These are phyloP conservation scores for Parotia lawesii DNA, from an alignment of 2,113 vertebrate species.

Conservation along the genomic window DNA sequence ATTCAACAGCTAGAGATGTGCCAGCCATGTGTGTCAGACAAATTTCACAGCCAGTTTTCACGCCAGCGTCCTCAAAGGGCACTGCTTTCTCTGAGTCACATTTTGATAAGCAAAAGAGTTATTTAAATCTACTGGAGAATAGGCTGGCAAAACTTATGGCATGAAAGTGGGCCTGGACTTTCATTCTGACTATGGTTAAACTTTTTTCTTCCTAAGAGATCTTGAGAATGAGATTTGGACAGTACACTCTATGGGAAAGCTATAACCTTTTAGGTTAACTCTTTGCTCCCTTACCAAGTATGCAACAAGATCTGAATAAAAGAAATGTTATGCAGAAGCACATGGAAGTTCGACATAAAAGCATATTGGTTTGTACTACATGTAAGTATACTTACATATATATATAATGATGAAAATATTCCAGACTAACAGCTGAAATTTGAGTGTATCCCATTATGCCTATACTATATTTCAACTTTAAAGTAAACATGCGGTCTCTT, in stretches of 20 bases:
- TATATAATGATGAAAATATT: background rate
- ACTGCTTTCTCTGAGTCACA: background rate
- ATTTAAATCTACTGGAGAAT: background rate
- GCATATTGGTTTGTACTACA: background rate
- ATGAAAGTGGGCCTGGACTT: background rate
- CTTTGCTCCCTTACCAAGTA: background rate
- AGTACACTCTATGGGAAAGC: background rate
- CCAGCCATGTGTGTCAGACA: background rate
- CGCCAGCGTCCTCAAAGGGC: background rate
- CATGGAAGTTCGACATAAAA: background rate
- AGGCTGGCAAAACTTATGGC: background rate
- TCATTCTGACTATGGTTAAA: background rate
- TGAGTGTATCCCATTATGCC: background rate
- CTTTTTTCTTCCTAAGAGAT: background rate
- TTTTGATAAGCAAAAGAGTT: background rate
- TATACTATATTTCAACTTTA: background rate
- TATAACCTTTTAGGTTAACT: background rate
- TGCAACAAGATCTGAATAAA: background rate
- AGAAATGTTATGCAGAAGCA: background rate
- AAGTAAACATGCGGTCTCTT: background rate
- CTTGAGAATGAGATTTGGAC: background rate
- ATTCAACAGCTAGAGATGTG: background rate
- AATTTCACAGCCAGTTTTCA: background rate
- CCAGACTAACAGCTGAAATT: background rate
- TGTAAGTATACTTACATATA: accelerated